Base-by-base conservation (phyloP, 64 coral and sea anemone species). In the Actinia equina region DNA sequence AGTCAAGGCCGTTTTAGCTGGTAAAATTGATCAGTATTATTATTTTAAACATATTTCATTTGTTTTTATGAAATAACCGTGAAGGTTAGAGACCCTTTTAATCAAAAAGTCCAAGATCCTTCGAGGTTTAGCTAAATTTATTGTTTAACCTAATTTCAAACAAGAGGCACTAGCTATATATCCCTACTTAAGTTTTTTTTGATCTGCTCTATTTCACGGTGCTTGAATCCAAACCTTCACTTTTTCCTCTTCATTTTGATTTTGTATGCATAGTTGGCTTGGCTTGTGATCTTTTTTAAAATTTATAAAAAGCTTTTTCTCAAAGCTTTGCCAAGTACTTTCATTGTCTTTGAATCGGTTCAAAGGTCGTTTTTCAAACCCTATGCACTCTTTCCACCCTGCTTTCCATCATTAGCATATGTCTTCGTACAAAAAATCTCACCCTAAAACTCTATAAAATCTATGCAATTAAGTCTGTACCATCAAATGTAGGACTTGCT, bases 1-100 rank as follows among this genome's bases (percentile, higher is more conserved):
- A 78, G 89, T 84, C 19, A 98, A 98, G 71, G 95, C 95, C n/a
- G 94, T 98, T 87, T 74, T 98, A 30, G 95, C 95, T 17, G 95
- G 95, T 92, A 82, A 74, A 92, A 14, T 84, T 27, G 14, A 60
- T 51, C 30, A 74, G 10, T 25, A 25, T 27, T 41, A 30, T 74
- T 41, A 61, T 22, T 61, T 60, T 85, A 22, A 12, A 55, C 57
- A 13, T 43, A 52, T 30, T 85, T 77, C 9, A 41, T 41, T 26
- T 74, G 13, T 74, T 74, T 74, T 13, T 41, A 41, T 1, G 12
- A 4, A 13, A 74, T 57, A 74, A 30, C 10, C n/a, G 11, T 41
- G 69, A 15, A 14, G 10, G 23, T 74, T 74, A 74, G 3, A 41
- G 69, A 74, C 69, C 69, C 8, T 74, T 13, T 14, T 41, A 26